These are phyloP conservation scores for Mustela lutreola DNA, from an alignment of 2,113 vertebrate species.

Conservation along the genomic window DNA sequence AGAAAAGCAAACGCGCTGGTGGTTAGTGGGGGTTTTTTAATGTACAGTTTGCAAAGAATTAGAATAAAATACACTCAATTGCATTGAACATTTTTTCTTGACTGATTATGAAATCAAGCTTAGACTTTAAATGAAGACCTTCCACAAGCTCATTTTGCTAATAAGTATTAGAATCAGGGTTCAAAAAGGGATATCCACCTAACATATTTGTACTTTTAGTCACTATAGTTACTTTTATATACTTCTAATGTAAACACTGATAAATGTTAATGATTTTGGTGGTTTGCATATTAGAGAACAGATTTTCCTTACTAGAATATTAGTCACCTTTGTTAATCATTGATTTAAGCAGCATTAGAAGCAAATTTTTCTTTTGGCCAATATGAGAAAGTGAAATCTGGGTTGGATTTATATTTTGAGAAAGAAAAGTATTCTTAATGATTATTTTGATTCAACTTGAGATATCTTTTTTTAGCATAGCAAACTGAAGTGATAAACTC, in stretches of 20 bases:
- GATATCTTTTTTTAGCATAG: conserved; percentile 26
- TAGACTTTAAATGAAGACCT: background rate
- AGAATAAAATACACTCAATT: background rate
- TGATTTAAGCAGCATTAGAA: conserved; percentile 1
- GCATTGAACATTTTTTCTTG: background rate
- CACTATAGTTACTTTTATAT: conserved; percentile 1
- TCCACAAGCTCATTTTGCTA: background rate
- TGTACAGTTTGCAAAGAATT: conserved; percentile 12
- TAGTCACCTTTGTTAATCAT: background rate
- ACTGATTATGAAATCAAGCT: background rate
- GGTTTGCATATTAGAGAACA: conserved; percentile 1
- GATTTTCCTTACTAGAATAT: background rate
- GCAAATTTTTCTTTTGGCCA: background rate
- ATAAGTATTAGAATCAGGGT: background rate
- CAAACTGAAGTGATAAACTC: conserved; percentile 32
- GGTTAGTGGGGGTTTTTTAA: background rate
- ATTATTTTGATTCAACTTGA: conserved; percentile 28
- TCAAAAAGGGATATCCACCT: background rate
- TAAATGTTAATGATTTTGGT: conserved; percentile 26
- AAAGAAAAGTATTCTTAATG: conserved; percentile 16
- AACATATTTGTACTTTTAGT: conserved; percentile 19
- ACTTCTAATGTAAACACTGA: background rate
- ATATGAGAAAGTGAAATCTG: background rate
- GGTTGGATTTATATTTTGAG: background rate
- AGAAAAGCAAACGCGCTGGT: conserved; percentile 2